Evolutionary conservation across 2,113 vertebrate species (phyloP), one percentile per base, ranked within the genome.

Genomic region (Melanocharis versteri): DNA sequence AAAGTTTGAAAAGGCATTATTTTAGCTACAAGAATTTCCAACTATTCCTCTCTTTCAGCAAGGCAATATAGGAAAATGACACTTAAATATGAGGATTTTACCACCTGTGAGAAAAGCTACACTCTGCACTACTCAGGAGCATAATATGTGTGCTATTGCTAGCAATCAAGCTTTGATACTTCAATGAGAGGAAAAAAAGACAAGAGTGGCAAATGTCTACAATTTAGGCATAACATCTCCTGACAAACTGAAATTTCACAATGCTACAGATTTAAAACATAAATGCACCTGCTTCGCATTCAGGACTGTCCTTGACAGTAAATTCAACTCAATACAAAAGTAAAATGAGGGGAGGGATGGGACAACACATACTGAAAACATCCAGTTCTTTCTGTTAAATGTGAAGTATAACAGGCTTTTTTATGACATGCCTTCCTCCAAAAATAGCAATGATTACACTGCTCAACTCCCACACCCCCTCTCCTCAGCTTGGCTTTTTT

Each of bases 361-460:
- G 40, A 79, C 33, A 83, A 62, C 35, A 60, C 19, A 31, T 18
- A 89, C 24, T 23, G 64, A 76, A 80, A 76, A 13, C 1, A 86
- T 51, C 10, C 44, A 80, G 24, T 51, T 83, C n/a, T 91, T 95
- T 87, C 81, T 83, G 56, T 40, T 94, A 80, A 73, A 90, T 33
- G 24, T 88, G 58, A 93, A 78, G 56, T 51, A 40, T 44, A 92
- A 70, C 47, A 90, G 71, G 53, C 28, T 83, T 73, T 85, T 93
- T 90, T 51, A 89, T 53, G 27, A 56, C 85, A 72, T 35, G 60
- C 23, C 40, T 85, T 77, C 26, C 47, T 81, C 88, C 33, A 77
- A 81, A 92, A 96, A 90, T 60, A 93, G 83, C 72, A 89, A 35
- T 30, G 82, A 85, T 71, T 82, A 88, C 27, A 75, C 40, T 60